A percentile compares a stretch with the other conserved stretches of the same genome.
Conservation (phyloP, 2,888 invertebrate genomes). For the Napeogenes inachia region DNA sequence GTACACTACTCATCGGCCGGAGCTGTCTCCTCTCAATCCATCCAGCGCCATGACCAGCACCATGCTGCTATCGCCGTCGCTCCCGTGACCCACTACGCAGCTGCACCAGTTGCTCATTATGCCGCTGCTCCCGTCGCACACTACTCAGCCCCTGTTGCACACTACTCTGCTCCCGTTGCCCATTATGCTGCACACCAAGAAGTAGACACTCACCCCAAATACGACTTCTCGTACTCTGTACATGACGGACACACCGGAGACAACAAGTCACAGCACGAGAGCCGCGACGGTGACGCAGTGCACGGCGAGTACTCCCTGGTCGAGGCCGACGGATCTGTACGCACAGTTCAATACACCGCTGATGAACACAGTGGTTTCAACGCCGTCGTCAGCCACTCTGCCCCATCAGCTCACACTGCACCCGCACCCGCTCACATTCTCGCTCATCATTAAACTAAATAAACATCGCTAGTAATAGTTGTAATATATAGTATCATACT, state of each 20-base stretch:
- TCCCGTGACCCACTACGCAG: constrained; percentile 36
- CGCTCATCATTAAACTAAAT: constrained; percentile 17
- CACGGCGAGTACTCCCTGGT: constrained; percentile 68
- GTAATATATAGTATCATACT: too few species aligned
- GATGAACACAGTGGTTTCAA: constrained; percentile 71
- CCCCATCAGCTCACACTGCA: constrained; percentile 1
- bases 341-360: constrained; percentile 74
- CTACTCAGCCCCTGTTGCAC: constrained; percentile 35
- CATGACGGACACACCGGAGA: constrained; percentile 76
- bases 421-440: constrained; percentile 3
- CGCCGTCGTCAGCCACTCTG: constrained; percentile 44
- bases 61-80: constrained; percentile 41
- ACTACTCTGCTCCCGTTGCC: constrained; percentile 43
- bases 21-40: constrained; percentile 52
- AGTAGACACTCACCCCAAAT: constrained; percentile 63
- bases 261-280: constrained; percentile 62
- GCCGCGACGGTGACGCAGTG: constrained; percentile 41
- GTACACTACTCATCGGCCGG: constrained; percentile 36
- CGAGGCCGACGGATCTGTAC: constrained; percentile 73
- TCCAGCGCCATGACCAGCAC: constrained; percentile 56
- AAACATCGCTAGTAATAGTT: background rate
- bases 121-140: constrained; percentile 35
- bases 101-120: constrained; percentile 37
- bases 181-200: constrained; percentile 42
- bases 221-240: constrained; percentile 74